Evolutionary conservation across 1,140 invertebrate genomes (phyloP), one percentile per base, ranked within the genome.

Genomic region (Metaphire vulgaris): DNA sequence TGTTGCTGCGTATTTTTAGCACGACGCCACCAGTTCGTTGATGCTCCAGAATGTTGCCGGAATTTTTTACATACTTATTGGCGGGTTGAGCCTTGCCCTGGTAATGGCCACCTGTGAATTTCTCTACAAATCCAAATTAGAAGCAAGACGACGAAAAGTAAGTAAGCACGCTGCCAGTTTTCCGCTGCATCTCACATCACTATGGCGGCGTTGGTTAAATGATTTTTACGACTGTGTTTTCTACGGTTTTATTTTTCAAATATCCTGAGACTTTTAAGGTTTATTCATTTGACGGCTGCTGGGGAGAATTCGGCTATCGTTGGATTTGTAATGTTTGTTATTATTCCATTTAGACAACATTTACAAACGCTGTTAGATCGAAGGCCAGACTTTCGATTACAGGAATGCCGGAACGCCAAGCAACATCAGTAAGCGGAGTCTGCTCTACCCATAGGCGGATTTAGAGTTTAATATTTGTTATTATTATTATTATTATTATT

Each of bases 41-140:
- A 96, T 95, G 56, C 86, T 99, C 56, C 95, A 93, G 83, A 98
- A 99, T 88, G 95, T 99, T 1, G 96, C 96, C 16, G 97, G 97
- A 15, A 95, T 98, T 83, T 99, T 99, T 88, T 99, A 98, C 88
- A 97, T 99, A 83, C 89, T 99, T 21, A 95, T 98, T 82, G 93
- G 92, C 33, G 97, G 89, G 75, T 89, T 99, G 34, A 90, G 94
- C 1, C 85, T 97, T 21, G 94, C 96, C 6, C 90, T 99, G 80
- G 89, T 92, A 0, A 92, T 97, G 21, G 95, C 95, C 21, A 88
- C 96, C 16, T 84, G 95, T 56, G 95, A 98, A 87, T 97, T 98
- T 78, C 85, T 95, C n/a, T 80, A 79, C 64, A 81, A 81, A 65
- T 74, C 64, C 6, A 74, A 74, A 21, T 26, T 74, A 30, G 74